Evolutionary conservation across 2,113 vertebrate genomes (phyloP), one percentile per base, ranked within the genome.

Genomic region (Holacanthus passer): DNA sequence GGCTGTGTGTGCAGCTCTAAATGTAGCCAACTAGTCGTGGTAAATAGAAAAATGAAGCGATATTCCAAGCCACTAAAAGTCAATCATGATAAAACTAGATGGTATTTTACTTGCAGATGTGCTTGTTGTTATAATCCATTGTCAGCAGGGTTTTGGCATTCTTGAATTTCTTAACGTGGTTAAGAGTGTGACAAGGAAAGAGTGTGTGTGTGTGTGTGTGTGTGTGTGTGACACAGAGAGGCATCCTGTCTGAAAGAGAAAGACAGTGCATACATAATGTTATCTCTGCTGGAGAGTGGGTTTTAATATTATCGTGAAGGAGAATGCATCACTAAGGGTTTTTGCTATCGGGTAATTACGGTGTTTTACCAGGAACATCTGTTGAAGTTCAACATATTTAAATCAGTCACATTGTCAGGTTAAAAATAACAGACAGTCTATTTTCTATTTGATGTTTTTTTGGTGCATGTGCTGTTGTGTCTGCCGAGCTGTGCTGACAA

Each of bases 121-220:
- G 20, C 5, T 50, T 50, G 63, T 13, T 65, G 12, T 41, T 27
- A 17, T 76, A 55, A 67, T 67, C 39, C 22, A 14, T 68, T 77
- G 29, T 29, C 53, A 37, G 16, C 1, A 20, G 24, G n/a, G 3
- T 37, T 62, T 35, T 35, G 45, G 72, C n/a, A 37, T 53, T 43
- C 27, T 76, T n/a, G 4, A 65, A 41, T 31, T 41, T 24, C 27
- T 27, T 73, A 63, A 39, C 2, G n/a, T 17, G 20, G 4, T 77
- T 45, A 24, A 24, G 37, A 32, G 50, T 58, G 60, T 75, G 59
- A 64, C 72, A 32, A 27, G 45, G 31, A 73, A 27, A 52, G 45
- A 63, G 45, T 10, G 11, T 41, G 43, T 45, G 43, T 45, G 45
- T 48, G 45, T 47, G 45, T 47, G 45, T 47, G 16, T 47, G 45